Conservation (phyloP, 2,113 vertebrate species). For the Coptodon bakossiorum region DNA sequence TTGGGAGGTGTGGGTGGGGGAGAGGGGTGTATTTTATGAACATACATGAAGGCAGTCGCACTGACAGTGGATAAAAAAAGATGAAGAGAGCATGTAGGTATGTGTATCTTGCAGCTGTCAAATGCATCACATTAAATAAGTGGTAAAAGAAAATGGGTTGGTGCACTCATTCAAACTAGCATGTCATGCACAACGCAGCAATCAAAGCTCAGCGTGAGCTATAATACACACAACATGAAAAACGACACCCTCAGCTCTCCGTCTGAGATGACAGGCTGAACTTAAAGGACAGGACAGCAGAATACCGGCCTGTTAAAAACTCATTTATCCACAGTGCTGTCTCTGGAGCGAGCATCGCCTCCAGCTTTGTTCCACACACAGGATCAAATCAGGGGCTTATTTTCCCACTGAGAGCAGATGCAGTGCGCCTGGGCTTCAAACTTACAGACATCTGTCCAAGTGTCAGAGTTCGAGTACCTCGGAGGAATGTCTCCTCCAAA, state of each 20-base stretch:
- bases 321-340: slow-evolving; percentile 25
- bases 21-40: neutral
- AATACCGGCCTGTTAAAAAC: neutral
- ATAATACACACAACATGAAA: neutral
- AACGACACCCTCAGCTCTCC: neutral
- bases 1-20: slow-evolving; percentile 16
- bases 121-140: neutral
- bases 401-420: slow-evolving; percentile 31
- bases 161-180: neutral
- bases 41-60: slow-evolving; percentile 42
- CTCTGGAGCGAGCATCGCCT: slow-evolving; percentile 38
- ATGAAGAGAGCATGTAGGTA: neutral
- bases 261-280: neutral
- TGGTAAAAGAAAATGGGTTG: neutral
- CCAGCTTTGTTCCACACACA: slow-evolving; percentile 51
- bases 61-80: neutral
- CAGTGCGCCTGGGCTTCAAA: slow-evolving; percentile 11
- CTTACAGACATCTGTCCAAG: slow-evolving; percentile 41
- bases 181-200: neutral
- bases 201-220: neutral
- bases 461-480: slow-evolving; percentile 40
- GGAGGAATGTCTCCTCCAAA: slow-evolving; percentile 12
- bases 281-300: neutral
- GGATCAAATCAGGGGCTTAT: slow-evolving; percentile 15
- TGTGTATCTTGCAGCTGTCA: neutral